Base-by-base conservation (phyloP, 2,797 vertebrate genomes). In the Xenops minutus region DNA sequence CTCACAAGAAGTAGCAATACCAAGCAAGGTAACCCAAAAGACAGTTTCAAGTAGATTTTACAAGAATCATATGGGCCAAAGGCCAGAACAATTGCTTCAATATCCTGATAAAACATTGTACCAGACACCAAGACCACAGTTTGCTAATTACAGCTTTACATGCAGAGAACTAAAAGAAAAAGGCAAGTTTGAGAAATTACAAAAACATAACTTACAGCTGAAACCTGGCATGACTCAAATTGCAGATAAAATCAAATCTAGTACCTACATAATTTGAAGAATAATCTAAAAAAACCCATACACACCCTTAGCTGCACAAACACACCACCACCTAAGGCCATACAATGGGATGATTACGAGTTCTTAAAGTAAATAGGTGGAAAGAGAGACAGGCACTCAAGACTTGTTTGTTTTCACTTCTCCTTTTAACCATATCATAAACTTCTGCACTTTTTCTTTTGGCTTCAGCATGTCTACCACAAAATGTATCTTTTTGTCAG, bases 271-370 rank as follows among this genome's bases (percentile, higher is more conserved):
- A 52, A 91, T 41, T 83, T 62, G 63, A 88, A 85, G 48, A 88
- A 83, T 64, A 46, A 67, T 75, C 41, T 87, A 73, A 78, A 84
- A 41, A 16, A 14, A 12, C 14, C 14, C 44, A 44, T 21, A 86
- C 86, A 93, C 85, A 14, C 93, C 74, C 93, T 72, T 73, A 86
- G 62, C 79, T 92, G 62, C 46, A 78, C 79, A 96, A 95, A 96
- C 82, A 94, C 23, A 79, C 1, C 69, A 75, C 75, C 79, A 44
- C 76, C 93, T 91, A 46, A 77, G 68, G 92, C 58, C 75, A 85
- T 37, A 69, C 43, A 55, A 29, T 22, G 29, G 62, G 78, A 93
- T 62, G 67, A 87, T 59, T 85, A 94, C 56, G 63, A 80, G 54
- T 72, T 79, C 73, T 62, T 63, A 91, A 88, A 85, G 94, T 44